A percentile compares a stretch with the other conserved stretches of the same genome.
These are phyloP conservation scores for Heterotilapia buettikoferi DNA, from an alignment of 2,113 vertebrate genomes.

Conservation along the genomic window DNA sequence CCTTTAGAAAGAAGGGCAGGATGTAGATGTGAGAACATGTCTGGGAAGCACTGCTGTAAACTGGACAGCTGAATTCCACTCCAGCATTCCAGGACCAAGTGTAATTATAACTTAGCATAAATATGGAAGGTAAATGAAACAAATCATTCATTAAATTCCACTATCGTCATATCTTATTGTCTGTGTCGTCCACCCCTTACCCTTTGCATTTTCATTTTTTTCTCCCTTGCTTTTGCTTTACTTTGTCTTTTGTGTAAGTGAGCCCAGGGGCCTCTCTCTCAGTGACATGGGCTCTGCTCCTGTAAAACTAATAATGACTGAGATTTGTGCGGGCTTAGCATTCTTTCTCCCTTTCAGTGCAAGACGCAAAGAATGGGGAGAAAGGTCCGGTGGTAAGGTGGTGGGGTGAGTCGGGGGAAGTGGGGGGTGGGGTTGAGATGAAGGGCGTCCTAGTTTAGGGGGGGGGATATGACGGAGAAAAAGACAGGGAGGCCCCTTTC, in stretches of 20 bases:
- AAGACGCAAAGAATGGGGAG: constrained; percentile 21
- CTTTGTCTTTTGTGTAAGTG: constrained; percentile 57
- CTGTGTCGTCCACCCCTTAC: neutral
- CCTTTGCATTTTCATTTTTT: neutral
- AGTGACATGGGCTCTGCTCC: constrained; percentile 57
- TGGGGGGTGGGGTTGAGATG: neutral
- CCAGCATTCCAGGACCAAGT: neutral
- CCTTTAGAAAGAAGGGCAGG: neutral
- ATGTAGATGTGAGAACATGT: neutral
- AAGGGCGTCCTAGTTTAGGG: constrained; percentile 49
- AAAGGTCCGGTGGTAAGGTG: constrained; percentile 21
- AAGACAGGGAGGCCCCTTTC: constrained; percentile 45
- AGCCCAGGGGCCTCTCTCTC: constrained; percentile 46
- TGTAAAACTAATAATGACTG: constrained; percentile 68
- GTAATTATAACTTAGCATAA: neutral
- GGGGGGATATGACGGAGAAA: neutral
- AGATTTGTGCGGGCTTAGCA: constrained; percentile 67
- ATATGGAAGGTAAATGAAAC: neutral
- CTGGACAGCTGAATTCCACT: neutral
- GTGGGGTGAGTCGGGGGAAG: neutral
- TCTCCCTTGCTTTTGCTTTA: constrained; percentile 6
- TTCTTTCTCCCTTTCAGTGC: constrained; percentile 62
- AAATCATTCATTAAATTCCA: neutral
- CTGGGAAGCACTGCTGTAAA: neutral
- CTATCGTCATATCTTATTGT: neutral